A percentile compares a stretch with the other conserved stretches of the same genome.
These are phyloP conservation scores for Ephydatia muelleri DNA, from an alignment of 37 sponge, comb jelly and placozoan genomes.

Conservation along the genomic window DNA sequence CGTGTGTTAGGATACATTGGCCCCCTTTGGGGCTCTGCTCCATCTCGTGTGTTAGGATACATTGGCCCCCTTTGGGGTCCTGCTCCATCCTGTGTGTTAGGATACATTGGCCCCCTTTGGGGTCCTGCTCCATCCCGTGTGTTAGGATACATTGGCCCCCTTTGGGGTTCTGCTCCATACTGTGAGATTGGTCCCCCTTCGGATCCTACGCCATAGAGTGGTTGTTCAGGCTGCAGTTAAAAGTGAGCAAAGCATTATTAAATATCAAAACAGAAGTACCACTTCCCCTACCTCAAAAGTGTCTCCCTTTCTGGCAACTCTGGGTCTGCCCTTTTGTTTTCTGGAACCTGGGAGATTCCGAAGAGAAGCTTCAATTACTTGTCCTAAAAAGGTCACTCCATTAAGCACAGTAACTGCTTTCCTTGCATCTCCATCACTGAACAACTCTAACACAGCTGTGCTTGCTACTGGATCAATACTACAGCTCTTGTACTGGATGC, in stretches of 20 bases:
- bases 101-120: too few relatives aligned
- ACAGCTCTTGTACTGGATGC: neutral
- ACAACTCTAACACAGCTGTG: neutral
- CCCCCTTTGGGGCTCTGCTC: too few relatives aligned
- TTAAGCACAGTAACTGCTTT: neutral
- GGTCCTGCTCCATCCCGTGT: too few relatives aligned
- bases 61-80: too few relatives aligned
- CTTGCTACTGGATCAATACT: neutral
- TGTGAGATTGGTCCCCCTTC: neutral
- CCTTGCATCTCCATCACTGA: constrained; percentile 11
- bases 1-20: too few relatives aligned
- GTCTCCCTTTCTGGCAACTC: neutral
- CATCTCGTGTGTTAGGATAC: too few relatives aligned
- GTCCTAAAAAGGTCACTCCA: constrained; percentile 26
- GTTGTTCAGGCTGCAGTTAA: neutral
- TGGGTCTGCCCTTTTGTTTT: neutral
- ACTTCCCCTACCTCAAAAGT: neutral
- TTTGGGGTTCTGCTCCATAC: neutral
- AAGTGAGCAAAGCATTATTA: neutral
- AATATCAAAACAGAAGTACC: neutral
- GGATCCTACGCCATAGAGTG: neutral
- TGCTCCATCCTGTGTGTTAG: too few relatives aligned
- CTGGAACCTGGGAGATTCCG: neutral
- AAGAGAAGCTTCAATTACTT: neutral
- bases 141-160: too few relatives aligned